Base-by-base conservation (phyloP, 92 coral and sea anemone genomes). In the Paragorgia papillata region DNA sequence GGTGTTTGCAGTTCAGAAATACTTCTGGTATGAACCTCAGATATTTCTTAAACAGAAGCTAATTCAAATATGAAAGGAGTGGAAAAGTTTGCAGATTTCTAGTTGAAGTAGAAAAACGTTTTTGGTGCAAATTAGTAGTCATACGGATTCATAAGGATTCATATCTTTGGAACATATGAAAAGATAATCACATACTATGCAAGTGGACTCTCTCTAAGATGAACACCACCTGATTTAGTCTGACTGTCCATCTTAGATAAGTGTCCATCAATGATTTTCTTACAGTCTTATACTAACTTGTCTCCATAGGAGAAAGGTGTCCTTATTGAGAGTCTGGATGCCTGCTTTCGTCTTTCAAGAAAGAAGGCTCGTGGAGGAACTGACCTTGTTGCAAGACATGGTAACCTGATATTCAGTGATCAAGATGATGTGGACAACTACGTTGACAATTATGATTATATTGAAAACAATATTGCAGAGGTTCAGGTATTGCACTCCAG, bases 261-360 rank as follows among this genome's bases (percentile, higher is more conserved):
- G n/a, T n/a, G n/a, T n/a, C n/a, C n/a, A n/a, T n/a, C n/a, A n/a
- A n/a, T n/a, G 1, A 48, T 48, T 48, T 48, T 15, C 55, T 48
- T 48, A 15, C 15, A 1, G 15, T 48, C 20, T 48, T 17, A 48
- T 48, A 9, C 9, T 48, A 28, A 17, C 34, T 61, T 20, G 33
- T n/a, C 18, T 33, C 31, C 22, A 51, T 14, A 87, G 92, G 81
- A 76, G 57, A 73, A 82, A 62, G 92, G 92, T 20, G 61, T 82
- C n/a, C 78, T 88, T 14, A 88, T 80, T 59, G 92, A 88, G 57
- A 79, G 89, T 69, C 53, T 86, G 73, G 90, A 86, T 85, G 92
- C 89, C 15, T 88, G 87, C 50, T 79, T 88, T 66, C 88, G 91
- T 25, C 74, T 87, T 35, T 65, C 82, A 29, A 66, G 85, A 35